Evolutionary conservation across 2,113 vertebrate genomes (phyloP).

Genomic region (Sylvietta virens): DNA sequence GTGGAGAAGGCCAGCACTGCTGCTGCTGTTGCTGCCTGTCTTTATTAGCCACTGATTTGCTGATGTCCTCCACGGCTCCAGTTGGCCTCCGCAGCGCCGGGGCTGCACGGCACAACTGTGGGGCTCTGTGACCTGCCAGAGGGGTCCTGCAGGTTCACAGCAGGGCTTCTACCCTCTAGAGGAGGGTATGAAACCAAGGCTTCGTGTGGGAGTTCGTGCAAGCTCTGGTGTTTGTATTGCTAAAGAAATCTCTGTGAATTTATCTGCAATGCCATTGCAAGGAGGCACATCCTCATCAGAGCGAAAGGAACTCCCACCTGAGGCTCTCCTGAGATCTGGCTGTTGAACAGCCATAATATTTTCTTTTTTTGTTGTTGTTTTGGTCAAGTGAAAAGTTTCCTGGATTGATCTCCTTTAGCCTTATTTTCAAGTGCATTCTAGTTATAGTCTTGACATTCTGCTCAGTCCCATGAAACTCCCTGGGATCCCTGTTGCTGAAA

Average conservation of each 20-base stretch:
- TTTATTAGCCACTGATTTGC: slow-evolving; percentile 54
- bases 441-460: background rate
- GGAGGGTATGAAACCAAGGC: background rate
- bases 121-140: background rate
- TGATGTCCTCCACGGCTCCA: background rate
- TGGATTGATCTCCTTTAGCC: background rate
- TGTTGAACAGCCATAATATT: background rate
- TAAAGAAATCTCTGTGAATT: background rate
- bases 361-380: background rate
- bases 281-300: background rate
- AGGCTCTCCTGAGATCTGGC: background rate
- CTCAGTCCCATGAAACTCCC: background rate
- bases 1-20: slow-evolving; percentile 55
- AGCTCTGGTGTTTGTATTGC: background rate
- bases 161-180: background rate
- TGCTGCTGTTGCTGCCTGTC: slow-evolving; percentile 61
- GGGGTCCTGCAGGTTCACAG: background rate
- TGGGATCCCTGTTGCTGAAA: background rate
- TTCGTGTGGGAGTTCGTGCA: background rate
- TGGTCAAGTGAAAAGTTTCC: background rate
- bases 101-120: background rate
- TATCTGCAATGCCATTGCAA: background rate
- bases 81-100: background rate
- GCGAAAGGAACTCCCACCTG: background rate
- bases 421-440: background rate